A percentile compares a stretch with the other conserved stretches of the same genome.
Conservation (phyloP, 2,113 vertebrate species). For the Campylomormyrus numenius region DNA sequence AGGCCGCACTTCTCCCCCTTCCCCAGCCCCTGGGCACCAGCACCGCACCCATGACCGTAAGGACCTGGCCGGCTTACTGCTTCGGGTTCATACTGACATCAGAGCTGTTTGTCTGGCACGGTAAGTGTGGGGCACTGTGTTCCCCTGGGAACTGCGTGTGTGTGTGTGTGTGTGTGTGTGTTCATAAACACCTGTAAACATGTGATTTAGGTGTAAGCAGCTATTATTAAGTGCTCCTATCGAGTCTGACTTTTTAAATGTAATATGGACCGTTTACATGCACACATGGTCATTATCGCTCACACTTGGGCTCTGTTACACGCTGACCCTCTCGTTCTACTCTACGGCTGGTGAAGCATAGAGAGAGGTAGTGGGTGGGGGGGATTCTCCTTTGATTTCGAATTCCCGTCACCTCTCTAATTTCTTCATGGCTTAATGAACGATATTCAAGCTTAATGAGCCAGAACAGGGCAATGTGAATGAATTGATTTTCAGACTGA, state of each 20-base stretch:
- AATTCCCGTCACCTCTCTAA: not conserved
- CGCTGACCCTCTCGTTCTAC: not conserved
- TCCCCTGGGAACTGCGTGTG: not conserved
- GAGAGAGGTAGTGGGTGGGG: not conserved
- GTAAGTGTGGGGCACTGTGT: conserved; percentile 41
- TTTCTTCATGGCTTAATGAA: conserved; percentile 2
- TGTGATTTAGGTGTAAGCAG: not conserved
- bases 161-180: conserved; percentile 6
- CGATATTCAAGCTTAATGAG: not conserved
- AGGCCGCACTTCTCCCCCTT: conserved; percentile 29
- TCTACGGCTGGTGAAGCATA: conserved; percentile 5
- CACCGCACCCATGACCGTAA: conserved; percentile 65
- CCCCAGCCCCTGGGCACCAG: conserved; percentile 35
- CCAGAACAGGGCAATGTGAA: not conserved
- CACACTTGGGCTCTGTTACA: not conserved
- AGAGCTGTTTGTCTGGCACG: conserved; percentile 49
- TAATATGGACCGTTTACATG: not conserved
- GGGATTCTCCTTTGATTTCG: not conserved
- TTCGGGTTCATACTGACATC: conserved; percentile 58
- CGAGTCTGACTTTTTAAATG: not conserved
- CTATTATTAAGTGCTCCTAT: not conserved
- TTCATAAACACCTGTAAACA: not conserved
- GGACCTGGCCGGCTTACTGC: conserved; percentile 53
- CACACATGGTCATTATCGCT: not conserved
- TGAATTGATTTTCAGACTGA: not conserved